Base-by-base conservation (phyloP, 2,797 vertebrate species). In the Sciaenops ocellatus region DNA sequence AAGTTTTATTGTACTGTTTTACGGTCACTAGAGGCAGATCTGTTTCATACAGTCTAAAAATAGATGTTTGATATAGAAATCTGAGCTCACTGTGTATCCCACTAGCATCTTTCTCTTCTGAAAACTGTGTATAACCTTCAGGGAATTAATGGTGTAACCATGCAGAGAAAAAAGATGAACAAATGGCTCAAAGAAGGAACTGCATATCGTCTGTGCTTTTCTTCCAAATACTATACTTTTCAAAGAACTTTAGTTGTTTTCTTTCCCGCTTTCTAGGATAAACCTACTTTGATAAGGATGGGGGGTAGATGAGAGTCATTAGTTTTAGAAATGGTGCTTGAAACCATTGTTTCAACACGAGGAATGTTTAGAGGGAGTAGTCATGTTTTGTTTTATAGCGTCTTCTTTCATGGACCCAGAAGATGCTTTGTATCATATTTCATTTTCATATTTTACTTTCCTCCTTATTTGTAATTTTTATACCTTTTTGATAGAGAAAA, bases 31-130 rank as follows among this genome's bases (percentile, higher is more conserved):
- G 52, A 46, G 66, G 64, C 69, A 76, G 71, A 85, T 85, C 64
- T 76, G 18, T 87, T 88, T 90, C 69, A 78, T 30, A 50, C 61
- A 5, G 34, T 65, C 65, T 81, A 85, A 86, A 85, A 84, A 78
- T 82, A 87, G 71, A 68, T 28, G 48, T 42, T 83, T 81, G 68
- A 78, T 81, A 74, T 64, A 63, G 55, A 74, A 90, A 84, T 82
- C 52, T 42, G 68, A 86, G 76, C 65, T 82, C 28, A 38, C 50
- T 68, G 64, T 59, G 56, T 22, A 72, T 79, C 66, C 62, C 57
- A 52, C 47, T 20, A 64, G 51, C 20, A 77, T 78, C 30, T 68
- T 78, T 63, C 28, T 81, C 22, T 42, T 68, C 28, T 77, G 38
- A n/a, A 38, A 38, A 9, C 34, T 54, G 16, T 78, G 65, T 64